Conservation (phyloP, 2,888 invertebrate species). For the Odontomyia ornata region DNA sequence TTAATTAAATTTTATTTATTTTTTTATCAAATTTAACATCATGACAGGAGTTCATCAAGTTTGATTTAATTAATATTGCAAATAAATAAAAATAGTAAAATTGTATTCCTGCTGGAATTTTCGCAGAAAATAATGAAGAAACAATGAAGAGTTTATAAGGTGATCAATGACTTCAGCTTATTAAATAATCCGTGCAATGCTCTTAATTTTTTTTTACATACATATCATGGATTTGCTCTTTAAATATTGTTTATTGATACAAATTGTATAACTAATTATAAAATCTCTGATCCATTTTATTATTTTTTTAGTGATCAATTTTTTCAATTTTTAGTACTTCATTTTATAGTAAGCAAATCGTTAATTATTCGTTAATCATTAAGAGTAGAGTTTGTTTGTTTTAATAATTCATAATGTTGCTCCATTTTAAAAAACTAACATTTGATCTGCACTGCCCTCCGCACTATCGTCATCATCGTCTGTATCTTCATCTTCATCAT, state of each 20-base stretch:
- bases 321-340: background rate
- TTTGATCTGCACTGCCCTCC: slow-evolving; percentile 81
- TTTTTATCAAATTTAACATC: no score
- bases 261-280: slow-evolving; percentile 35
- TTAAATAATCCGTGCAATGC: no score
- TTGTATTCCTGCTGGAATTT: no score
- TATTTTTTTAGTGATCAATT: background rate
- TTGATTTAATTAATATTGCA: no score
- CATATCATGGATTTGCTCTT: background rate
- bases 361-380: background rate
- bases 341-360: background rate
- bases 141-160: no score
- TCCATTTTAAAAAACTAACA: slow-evolving; percentile 73
- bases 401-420: no score
- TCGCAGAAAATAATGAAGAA: no score
- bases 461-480: slow-evolving; percentile 74
- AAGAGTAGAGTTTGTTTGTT: background rate
- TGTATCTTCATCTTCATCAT: slow-evolving; percentile 80
- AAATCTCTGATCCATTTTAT: slow-evolving; percentile 8
- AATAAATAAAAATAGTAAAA: no score
- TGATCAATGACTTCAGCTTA: no score
- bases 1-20: no score
- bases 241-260: background rate
- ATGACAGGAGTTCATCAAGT: no score
- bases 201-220: background rate